Base-by-base conservation (phyloP, 2,888 invertebrate genomes). In the Nomada fabriciana region DNA sequence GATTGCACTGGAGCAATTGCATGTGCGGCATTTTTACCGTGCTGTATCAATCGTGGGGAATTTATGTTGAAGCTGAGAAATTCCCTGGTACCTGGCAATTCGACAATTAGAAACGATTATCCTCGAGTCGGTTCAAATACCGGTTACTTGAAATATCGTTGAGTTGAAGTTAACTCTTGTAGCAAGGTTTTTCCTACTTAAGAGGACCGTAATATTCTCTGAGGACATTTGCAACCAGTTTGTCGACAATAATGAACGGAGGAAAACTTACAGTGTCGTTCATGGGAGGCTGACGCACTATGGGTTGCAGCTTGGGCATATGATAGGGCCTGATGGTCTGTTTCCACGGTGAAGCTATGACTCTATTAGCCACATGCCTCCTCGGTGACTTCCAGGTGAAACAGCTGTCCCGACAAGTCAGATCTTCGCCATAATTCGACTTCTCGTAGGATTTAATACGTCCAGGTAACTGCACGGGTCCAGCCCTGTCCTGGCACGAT, bases 321-420 rank as follows among this genome's bases (percentile, higher is more conserved):
- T 93, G 92, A 84, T 93, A 91, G n/a, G 92, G 93, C 77, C 90
- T 86, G 36, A 88, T 81, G 36, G 91, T 89, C 81, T 93, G 93
- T 52, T 88, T 86, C 93, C 93, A 93, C 18, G 93, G 93, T 23
- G 93, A 93, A n/a, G 93, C 93, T 2, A 90, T 91, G 18, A 92
- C 93, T 25, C 92, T 90, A 84, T 93, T 93, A 15, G 93, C 92
- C 60, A 93, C 93, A 60, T 91, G 90, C 64, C 90, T 88, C 60
- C 86, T 90, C 25, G 89, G 84, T 42, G 86, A 82, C 73, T 84
- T 88, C 92, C 92, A 91, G 57, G 83, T 82, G 78, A 90, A 91
- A 65, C 90, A 91, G 69, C 75, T 85, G 29, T 89, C 91, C 59
- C 83, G 75, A 52, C 90, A 90, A n/a, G 63, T 86, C n/a, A 87